Evolutionary conservation across 2,888 invertebrate species (phyloP), one percentile per base, ranked within the genome.

Genomic region (Acanthococcus lagerstroemiae): DNA sequence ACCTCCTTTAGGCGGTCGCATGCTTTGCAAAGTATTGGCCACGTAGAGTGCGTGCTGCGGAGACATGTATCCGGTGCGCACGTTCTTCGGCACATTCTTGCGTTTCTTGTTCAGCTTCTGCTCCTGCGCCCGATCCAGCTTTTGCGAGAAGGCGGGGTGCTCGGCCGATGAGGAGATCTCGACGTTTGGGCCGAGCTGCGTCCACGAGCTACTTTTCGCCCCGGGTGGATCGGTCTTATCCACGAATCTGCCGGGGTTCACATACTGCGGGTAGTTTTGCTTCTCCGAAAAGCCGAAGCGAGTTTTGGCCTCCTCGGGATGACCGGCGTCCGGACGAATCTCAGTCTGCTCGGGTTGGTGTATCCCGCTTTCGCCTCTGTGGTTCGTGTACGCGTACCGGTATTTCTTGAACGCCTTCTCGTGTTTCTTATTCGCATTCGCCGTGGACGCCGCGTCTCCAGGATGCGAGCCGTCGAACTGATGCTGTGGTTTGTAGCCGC

Each of bases 171-270:
- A 30, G 27, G 61, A 61, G 21, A 61, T 61, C 37, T 61, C 61
- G 3, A 61, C 61, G 52, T 61, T 61, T 17, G 61, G 61, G 15
- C 61, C 61, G 7, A 61, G 54, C 17, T 61, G 61, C 30, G 30
- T 61, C 61, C 61, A 61, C 21, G 22, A 12, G 5, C 22, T 52
- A 22, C 52, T 22, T 52, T 52, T 52, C 1, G 21, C 22, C 19
- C 22, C 52, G 22, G 5, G 24, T 6, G 24, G 9, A 22, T 52
- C 52, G 7, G 24, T 52, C 52, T 52, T 52, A 12, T 52, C 52
- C 37, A n/a, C 37, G 12, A 37, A 37, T 37, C 12, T 15, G 12
- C 37, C 12, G 12, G 37, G 37, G 3, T 9, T 15, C n/a, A n/a
- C n/a, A n/a, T n/a, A n/a, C n/a, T n/a, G n/a, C n/a, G n/a, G n/a